Base-by-base conservation (phyloP, 2,888 invertebrate genomes). In the Drosophila mimetica region DNA sequence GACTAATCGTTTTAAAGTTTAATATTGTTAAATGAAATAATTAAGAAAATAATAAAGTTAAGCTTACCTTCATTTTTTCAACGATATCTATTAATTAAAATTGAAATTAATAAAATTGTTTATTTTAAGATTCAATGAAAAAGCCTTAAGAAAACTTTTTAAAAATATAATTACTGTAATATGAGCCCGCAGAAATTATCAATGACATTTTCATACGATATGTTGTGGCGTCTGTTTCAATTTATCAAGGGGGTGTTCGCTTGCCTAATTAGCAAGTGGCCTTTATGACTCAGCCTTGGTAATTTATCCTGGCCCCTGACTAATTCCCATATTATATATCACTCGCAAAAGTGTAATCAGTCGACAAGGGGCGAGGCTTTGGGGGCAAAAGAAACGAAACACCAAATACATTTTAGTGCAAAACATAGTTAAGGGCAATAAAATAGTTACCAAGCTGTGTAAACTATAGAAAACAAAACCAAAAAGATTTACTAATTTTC, bases 291-390 rank as follows among this genome's bases (percentile, higher is more conserved):
- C 60, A 61, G 25, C 30, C 48, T 22, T 41, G 51, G 46, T 75
- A 58, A 84, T 78, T 75, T 81, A 81, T 81, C 81, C 79, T 76
- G 66, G 57, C 4, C 28, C 52, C 53, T 81, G 85, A 84, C 76
- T 75, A 84, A 84, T 71, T 54, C 57, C 6, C 44, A 48, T 83
- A 75, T 79, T 67, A 75, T 71, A 57, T 83, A 72, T 79, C 79
- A 65, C 36, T 44, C 28, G 42, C 53, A 20, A 41, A 47, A 18
- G 28, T 37, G 39, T 48, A 42, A 50, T 44, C 50, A 54, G 50
- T 57, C 54, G 22, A 9, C 39, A 7, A 7, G 30, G 37, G 30
- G 37, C 25, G 25, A 5, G 22, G 13, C 22, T 11, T 16, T n/a
- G 34, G 4, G 11, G 16, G 9, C 18, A 50, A 18, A 22, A 8